Base-by-base conservation (phyloP, 1,140 invertebrate genomes). In the Sycophila sp. region DNA sequence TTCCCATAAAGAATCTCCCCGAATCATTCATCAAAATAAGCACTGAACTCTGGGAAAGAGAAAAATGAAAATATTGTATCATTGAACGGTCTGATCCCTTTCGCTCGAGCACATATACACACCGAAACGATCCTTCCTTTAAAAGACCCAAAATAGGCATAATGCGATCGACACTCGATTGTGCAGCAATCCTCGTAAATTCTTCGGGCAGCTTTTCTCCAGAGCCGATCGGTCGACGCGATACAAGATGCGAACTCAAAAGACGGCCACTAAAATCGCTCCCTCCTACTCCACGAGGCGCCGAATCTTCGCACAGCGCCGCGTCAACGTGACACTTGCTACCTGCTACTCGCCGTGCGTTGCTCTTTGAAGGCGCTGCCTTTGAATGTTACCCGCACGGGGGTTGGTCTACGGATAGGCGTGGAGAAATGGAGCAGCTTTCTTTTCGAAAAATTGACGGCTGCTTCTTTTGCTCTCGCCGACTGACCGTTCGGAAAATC, bases 341-440 rank as follows among this genome's bases (percentile, higher is more conserved):
- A 82, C 80, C 79, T 80, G 80, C 77, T 75, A 74, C 73, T 76
- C 58, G 28, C 49, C n/a, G n/a, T n/a, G n/a, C n/a, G n/a, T n/a
- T n/a, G n/a, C n/a, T n/a, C n/a, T n/a, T n/a, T n/a, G n/a, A n/a
- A n/a, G n/a, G n/a, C n/a, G n/a, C n/a, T n/a, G n/a, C n/a, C n/a
- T n/a, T n/a, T n/a, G n/a, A n/a, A n/a, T n/a, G n/a, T n/a, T n/a
- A n/a, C n/a, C n/a, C n/a, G n/a, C n/a, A n/a, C n/a, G n/a, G n/a
- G n/a, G n/a, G n/a, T n/a, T n/a, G n/a, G n/a, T n/a, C n/a, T n/a
- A n/a, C n/a, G n/a, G n/a, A n/a, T 13, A 24, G 36, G 24, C 17
- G n/a, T 17, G 30, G 3, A 2, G 17, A 32, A 47, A 47, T 32
- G 53, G 30, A 45, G 40, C 38, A 15, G 8, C 15, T 15, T 30